Evolutionary conservation across 2,888 invertebrate genomes (phyloP), one percentile per base, ranked within the genome.

Genomic region (Cerceris rybyensis): DNA sequence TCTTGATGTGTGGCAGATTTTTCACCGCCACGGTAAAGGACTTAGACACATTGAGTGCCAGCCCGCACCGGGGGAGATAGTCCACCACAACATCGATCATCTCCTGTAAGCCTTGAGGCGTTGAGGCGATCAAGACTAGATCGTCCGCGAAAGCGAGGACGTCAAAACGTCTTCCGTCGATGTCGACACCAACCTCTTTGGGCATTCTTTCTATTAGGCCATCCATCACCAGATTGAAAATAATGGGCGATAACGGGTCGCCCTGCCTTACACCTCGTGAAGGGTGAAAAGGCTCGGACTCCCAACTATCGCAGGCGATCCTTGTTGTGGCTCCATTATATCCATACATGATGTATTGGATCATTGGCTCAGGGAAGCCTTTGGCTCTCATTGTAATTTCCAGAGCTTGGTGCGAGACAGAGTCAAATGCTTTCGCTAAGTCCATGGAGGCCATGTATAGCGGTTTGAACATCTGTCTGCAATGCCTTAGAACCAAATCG

Each of bases 141-240:
- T 84, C 84, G 39, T 86, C 83, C 0, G 86, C 84, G 42, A 76
- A 85, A 0, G 75, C 83, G 0, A 77, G 14, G 0, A 69, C 68
- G 9, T 69, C 84, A 6, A 76, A 41, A 0, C 4, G 16, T 0
- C 8, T 0, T 0, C 42, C 64, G 0, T 58, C 80, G 0, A 84
- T 4, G 0, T 49, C 46, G 0, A 64, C 43, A 0, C 80, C 82
- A 0, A 79, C 41, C 2, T 82, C 74, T 0, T 41, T 7, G 0
- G 75, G 64, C 0, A 78, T 6, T 6, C 7, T 2, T 9, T n/a
- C 9, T 0, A 82, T 60, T 1, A 77, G 55, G 0, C 70, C 60
- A 16, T 83, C 74, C 2, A 83, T 70, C 8, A 82, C 50, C n/a
- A 50, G 2, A 50, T 57, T 17, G 6, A 57, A 57, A 13, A 57